phyloP scores from a whole-genome alignment of 2,113 vertebrate genomes.

The Perognathus longimembris region DNA sequence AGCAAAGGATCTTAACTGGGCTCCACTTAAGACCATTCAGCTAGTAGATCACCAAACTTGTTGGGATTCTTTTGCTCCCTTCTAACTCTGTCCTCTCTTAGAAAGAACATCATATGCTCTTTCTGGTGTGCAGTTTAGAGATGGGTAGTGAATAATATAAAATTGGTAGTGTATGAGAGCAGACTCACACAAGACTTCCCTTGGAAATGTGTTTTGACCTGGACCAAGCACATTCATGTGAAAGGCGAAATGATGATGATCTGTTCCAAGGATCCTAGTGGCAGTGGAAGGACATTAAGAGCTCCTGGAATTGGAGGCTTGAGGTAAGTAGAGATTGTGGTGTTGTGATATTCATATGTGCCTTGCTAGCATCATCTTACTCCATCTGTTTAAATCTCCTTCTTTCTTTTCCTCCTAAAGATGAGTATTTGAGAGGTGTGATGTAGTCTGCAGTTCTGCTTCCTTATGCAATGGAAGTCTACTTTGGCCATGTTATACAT shows the following conservation, averaged over 20 bases:
- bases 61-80: not conserved
- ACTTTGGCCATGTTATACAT: not conserved
- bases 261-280: not conserved
- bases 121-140: not conserved
- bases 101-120: not conserved
- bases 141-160: not conserved
- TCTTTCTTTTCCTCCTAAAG: not conserved
- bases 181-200: not conserved
- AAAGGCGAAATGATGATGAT: not conserved
- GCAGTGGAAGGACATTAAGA: too few relatives aligned
- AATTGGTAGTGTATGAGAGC: not conserved
- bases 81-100: not conserved
- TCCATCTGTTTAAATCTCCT: not conserved
- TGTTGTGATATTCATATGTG: fast-evolving
- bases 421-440: not conserved
- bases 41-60: fast-evolving
- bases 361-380: fast-evolving
- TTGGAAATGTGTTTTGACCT: not conserved
- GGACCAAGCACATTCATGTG: not conserved
- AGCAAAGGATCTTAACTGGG: not conserved
- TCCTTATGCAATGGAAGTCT: fast-evolving
- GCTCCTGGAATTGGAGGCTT: not conserved
- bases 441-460: fast-evolving
- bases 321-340: too few relatives aligned
- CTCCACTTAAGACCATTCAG: not conserved